phyloP scores from a whole-genome alignment of 2,888 invertebrate genomes.

The Incurvaria masculella region DNA sequence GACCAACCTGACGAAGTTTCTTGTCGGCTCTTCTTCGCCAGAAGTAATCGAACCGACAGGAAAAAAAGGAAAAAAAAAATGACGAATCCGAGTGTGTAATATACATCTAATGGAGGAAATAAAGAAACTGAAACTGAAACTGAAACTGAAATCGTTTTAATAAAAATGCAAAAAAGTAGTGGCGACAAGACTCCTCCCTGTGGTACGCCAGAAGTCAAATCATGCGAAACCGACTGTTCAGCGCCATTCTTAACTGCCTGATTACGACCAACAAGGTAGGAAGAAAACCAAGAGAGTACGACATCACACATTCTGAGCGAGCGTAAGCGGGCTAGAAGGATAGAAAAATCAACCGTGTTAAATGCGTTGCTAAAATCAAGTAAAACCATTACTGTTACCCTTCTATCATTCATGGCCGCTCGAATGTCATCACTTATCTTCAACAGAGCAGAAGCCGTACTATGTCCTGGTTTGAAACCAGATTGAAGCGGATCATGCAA shows the following conservation, averaged over 20 bases:
- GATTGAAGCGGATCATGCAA: background rate
- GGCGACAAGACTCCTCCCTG: background rate
- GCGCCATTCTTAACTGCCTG: background rate
- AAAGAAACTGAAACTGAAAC: no score
- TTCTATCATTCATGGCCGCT: background rate
- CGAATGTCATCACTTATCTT: background rate
- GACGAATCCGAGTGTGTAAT: no score
- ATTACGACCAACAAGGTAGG: background rate
- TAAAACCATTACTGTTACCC: background rate
- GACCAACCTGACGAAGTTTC: no score
- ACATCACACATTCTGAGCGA: background rate
- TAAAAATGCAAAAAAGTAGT: background rate
- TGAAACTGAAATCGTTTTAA: background rate
- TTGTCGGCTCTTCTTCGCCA: no score
- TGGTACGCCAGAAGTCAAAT: background rate
- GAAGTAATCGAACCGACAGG: no score
- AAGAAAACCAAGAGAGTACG: background rate
- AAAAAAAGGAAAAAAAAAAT: no score
- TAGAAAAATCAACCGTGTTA: background rate
- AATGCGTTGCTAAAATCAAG: background rate
- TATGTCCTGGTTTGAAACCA: background rate
- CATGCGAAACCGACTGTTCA: background rate
- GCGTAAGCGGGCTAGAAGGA: background rate
- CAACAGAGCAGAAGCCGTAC: background rate
- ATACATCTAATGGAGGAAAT: no score